Conservation (phyloP, 1,140 invertebrate genomes). For the Sitophilus oryzae region DNA sequence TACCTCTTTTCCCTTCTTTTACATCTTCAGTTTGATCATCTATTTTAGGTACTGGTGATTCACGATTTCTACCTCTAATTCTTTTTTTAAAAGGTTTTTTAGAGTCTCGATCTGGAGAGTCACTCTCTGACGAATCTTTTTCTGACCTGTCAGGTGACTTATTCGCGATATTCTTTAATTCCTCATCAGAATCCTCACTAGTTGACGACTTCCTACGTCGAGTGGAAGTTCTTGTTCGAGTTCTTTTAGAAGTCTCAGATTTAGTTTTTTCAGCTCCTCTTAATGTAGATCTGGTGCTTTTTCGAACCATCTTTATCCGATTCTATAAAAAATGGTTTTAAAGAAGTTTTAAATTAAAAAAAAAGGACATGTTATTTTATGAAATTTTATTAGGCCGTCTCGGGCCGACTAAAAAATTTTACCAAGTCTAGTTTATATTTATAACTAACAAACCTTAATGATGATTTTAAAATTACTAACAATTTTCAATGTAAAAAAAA, state of each 20-base stretch:
- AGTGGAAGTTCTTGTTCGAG: not conserved
- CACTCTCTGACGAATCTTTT: conserved; percentile 14
- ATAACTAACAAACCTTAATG: no score
- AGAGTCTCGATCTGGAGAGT: conserved; percentile 14
- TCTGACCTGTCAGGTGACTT: not conserved
- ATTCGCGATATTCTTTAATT: not conserved
- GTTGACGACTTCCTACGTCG: conserved; percentile 9
- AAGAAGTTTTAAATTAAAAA: no score
- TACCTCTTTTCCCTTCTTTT: conserved; percentile 34
- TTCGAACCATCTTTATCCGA: conserved; percentile 21
- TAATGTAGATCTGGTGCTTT: conserved; percentile 11
- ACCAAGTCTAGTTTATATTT: no score
- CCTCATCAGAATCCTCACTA: conserved; percentile 18
- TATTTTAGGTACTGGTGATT: not conserved
- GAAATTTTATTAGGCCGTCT: no score
- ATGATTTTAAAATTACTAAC: no score
- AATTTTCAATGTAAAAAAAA: no score
- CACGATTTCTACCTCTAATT: conserved; percentile 4
- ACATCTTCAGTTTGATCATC: conserved; percentile 26
- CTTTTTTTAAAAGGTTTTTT: conserved; percentile 21
- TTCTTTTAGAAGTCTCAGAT: conserved; percentile 3
- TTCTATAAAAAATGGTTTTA: no score
- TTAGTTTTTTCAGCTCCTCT: conserved; percentile 18
- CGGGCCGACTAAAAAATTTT: no score
- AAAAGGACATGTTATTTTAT: no score